Evolutionary conservation across 2,113 vertebrate genomes (phyloP).

Genomic region (Oryzias melastigma): DNA sequence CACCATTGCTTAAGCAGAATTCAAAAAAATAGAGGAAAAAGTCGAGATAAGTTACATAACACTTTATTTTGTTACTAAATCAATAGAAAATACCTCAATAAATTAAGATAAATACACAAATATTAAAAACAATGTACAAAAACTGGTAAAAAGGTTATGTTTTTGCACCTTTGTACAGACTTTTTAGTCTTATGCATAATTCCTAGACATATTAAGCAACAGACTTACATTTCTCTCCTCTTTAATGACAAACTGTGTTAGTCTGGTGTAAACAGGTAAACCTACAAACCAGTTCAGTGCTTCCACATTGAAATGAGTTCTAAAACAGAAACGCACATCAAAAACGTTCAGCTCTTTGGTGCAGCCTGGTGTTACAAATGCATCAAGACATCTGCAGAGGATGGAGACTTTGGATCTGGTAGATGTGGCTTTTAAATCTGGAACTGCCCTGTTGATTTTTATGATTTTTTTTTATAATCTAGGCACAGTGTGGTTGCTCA

Average conservation of each 20-base stretch:
- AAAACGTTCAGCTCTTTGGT: slow-evolving; percentile 28
- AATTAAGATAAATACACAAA: slow-evolving; percentile 60
- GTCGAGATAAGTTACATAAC: slow-evolving; percentile 32
- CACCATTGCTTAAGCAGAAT: background rate
- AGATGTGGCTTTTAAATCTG: slow-evolving; percentile 19
- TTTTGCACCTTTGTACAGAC: slow-evolving; percentile 32
- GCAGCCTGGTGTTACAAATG: slow-evolving; percentile 19
- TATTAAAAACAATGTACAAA: slow-evolving; percentile 56
- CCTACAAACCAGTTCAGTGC: slow-evolving; percentile 25
- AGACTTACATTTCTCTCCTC: slow-evolving; percentile 19
- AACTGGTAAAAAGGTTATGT: slow-evolving; percentile 42
- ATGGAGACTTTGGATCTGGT: background rate
- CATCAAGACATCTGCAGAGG: background rate
- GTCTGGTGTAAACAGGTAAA: slow-evolving; percentile 1
- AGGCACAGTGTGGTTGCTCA: slow-evolving; percentile 62
- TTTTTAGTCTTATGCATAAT: slow-evolving; percentile 12
- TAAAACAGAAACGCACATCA: no score
- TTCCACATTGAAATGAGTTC: slow-evolving; percentile 15
- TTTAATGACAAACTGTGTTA: slow-evolving; percentile 7
- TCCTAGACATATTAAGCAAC: slow-evolving; percentile 4
- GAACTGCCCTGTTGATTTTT: slow-evolving; percentile 22
- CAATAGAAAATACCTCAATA: slow-evolving; percentile 51
- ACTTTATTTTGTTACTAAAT: slow-evolving; percentile 60
- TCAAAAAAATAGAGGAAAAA: background rate
- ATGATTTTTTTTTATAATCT: background rate